Evolutionary conservation across 2,888 invertebrate genomes (phyloP), one percentile per base, ranked within the genome.

Genomic region (Drosophila phalerata): DNA sequence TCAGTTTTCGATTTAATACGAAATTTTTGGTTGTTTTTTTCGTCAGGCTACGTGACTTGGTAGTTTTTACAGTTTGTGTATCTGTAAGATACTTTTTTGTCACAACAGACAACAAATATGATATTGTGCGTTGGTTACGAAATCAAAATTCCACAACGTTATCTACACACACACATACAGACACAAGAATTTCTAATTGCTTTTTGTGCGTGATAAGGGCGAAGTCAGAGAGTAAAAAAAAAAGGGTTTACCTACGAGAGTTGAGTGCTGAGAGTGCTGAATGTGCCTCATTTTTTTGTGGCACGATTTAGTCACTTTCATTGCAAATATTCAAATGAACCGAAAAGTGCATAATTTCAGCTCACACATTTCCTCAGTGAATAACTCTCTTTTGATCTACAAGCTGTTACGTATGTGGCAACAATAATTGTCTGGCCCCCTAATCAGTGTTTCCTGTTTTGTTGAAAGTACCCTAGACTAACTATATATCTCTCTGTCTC

Each of bases 401-500:
- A 34, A 15, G 25, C 15, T 45, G 57, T 47, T 53, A 52, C 62
- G 49, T 49, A 42, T 28, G 40, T 40, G 40, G 17, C 19, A 43
- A 11, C 22, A 25, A 37, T 58, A 58, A 49, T 58, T 61, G 51
- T 51, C 25, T 51, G 53, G 19, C 55, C 55, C 34, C 34, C 47
- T 69, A 69, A 69, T 69, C 69, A 69, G 64, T 49, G 65, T 58
- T 69, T 69, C 69, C 69, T 69, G 69, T 51, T 58, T 51, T 58
- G 32, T 30, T 52, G 32, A 42, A 45, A 62, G 45, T 52, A 62
- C 53, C 61, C 61, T 62, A 55, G 58, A 63, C 55, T 17, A 34
- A 9, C 6, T 38, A 5, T 40, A 17, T 40, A 17, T 37, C 5
- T 37, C 5, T 8, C 2, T 37, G n/a, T 37, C 5, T 25, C 25